These are phyloP conservation scores for Hylomyscus alleni DNA, from an alignment of 2,797 vertebrate species.

Conservation along the genomic window DNA sequence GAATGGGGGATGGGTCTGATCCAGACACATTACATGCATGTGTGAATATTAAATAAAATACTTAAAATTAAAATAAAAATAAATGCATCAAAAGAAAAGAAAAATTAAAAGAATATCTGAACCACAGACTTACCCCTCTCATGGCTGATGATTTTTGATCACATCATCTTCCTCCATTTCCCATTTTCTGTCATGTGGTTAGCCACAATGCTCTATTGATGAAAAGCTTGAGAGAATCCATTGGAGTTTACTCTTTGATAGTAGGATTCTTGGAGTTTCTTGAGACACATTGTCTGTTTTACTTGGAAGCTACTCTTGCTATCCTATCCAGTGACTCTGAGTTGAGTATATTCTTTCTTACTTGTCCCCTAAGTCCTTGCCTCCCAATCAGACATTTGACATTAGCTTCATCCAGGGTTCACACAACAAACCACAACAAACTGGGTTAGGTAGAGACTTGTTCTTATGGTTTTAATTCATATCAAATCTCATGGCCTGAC, in stretches of 20 bases:
- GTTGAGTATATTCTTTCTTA: constrained; percentile 97
- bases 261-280: not conserved
- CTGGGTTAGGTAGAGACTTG: not conserved
- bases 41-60: not conserved
- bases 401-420: not conserved
- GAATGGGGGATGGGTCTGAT: not conserved
- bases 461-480: not conserved
- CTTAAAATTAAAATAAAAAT: not conserved
- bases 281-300: not conserved
- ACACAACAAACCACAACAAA: too few relatives aligned
- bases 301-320: not conserved
- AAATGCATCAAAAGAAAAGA: not conserved
- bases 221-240: not conserved
- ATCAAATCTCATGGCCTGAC: not conserved
- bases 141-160: not conserved
- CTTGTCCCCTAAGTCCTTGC: constrained; percentile 96
- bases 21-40: not conserved
- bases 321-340: constrained; percentile 98
- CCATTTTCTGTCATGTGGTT: not conserved
- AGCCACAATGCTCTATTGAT: not conserved
- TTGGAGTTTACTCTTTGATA: not conserved
- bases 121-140: not conserved
- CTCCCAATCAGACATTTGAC: constrained; percentile 88
- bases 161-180: not conserved
- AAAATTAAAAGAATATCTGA: not conserved